Conservation (phyloP, 1,140 invertebrate species). For the Cardiocondyla obscurior region DNA sequence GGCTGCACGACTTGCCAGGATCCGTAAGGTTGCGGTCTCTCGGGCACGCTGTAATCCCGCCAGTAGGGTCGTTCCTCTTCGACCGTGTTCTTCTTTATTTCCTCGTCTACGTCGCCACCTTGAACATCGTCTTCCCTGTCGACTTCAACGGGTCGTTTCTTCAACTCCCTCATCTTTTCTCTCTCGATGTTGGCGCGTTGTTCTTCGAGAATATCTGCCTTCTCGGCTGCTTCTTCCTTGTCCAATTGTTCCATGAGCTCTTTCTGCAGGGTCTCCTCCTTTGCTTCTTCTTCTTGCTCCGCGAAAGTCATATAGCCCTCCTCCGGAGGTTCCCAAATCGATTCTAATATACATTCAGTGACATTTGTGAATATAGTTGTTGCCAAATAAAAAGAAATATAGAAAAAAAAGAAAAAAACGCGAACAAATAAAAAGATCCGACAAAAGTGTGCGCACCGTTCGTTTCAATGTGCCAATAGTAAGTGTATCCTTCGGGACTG, state of each 20-base stretch:
- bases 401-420: not conserved
- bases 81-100: constrained; percentile 68
- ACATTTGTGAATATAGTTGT: not conserved
- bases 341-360: constrained; percentile 81
- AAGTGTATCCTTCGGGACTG: constrained; percentile 88
- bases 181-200: constrained; percentile 82
- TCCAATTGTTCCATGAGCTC: constrained; percentile 85
- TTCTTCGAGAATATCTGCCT: constrained; percentile 75
- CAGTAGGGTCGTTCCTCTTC: constrained; percentile 82
- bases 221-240: constrained; percentile 82
- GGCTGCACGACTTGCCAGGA: constrained; percentile 86
- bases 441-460: constrained; percentile 85
- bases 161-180: constrained; percentile 81
- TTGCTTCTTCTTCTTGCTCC: constrained; percentile 85
- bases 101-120: constrained; percentile 68
- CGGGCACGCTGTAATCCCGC: constrained; percentile 81
- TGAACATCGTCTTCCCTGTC: constrained; percentile 8
- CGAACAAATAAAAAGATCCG: not conserved
- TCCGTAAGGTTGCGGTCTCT: constrained; percentile 86
- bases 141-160: constrained; percentile 76
- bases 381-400: not conserved
- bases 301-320: constrained; percentile 87
- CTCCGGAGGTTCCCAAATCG: constrained; percentile 86
- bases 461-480: constrained; percentile 93
- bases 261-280: constrained; percentile 78